Base-by-base conservation (phyloP, 2,888 invertebrate species). In the Tetheella fluctuosa region DNA sequence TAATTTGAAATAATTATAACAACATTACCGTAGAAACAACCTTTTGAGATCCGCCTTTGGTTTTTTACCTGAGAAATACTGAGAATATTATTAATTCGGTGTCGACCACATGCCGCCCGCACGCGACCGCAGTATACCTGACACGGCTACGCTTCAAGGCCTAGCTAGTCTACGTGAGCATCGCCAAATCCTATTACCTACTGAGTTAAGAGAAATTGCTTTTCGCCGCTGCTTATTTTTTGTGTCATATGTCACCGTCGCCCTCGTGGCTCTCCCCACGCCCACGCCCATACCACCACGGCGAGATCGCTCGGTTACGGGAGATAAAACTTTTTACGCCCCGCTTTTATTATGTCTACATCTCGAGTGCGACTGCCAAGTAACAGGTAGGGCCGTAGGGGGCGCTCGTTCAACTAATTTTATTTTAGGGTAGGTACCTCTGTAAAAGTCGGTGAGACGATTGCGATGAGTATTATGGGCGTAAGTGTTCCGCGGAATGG, bases 351-450 rank as follows among this genome's bases (percentile, higher is more conserved):
- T 55, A 55, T 34, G 55, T 28, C 28, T 28, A 54, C 54, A 54
- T 54, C 54, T 54, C 37, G 55, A 55, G 12, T 17, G 23, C 54
- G 39, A 54, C 57, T 59, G 61, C 54, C 63, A 64, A 69, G 76
- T 82, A 79, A 77, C 80, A 79, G 77, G 76, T 71, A 74, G 69
- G 17, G 42, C 30, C 30, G 30, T n/a, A 42, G 48, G 48, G 63
- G 64, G 61, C 62, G 67, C 66, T 74, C 82, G 76, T 81, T 81
- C 74, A 66, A 70, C 74, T 81, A 81, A 83, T 83, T 84, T 83
- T 80, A 83, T 81, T 76, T 77, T 60, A 68, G 71, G 73, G 65
- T 64, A 59, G 73, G 64, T 64, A 59, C 62, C 58, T 68, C 70
- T 68, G 68, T 77, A 77, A 79, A 78, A 64, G 64, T 68, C 67